phyloP scores from a whole-genome alignment of 2,797 vertebrate genomes.

The Argentina silus region DNA sequence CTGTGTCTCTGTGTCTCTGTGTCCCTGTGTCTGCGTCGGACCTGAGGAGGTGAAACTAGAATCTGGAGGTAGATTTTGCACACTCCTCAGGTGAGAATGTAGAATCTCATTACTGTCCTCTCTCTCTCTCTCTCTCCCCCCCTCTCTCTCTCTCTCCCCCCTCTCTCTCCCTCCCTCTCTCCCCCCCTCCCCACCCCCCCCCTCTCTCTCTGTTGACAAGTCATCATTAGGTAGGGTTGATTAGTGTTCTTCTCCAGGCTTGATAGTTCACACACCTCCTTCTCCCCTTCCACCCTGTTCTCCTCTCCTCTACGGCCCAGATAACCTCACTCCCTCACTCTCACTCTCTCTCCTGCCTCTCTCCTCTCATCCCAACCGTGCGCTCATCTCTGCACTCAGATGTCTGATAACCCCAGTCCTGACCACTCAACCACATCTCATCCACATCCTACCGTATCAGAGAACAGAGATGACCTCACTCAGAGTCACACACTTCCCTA shows the following conservation, averaged over 20 bases:
- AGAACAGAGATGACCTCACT: conserved; percentile 46
- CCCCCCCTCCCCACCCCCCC: neutral
- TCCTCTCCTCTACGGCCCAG: conserved; percentile 43
- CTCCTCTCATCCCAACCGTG: conserved; percentile 50
- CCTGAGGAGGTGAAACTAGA: too few species aligned
- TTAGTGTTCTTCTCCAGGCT: conserved; percentile 5
- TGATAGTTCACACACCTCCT: conserved; percentile 38
- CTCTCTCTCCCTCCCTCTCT: conserved; percentile 9
- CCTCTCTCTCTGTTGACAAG: conserved; percentile 42
- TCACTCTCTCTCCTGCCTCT: conserved; percentile 10
- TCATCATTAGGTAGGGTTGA: conserved; percentile 41
- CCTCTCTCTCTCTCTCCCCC: neutral
- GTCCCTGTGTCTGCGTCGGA: too few species aligned
- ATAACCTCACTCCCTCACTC: conserved; percentile 51
- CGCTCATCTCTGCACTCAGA: conserved; percentile 69
- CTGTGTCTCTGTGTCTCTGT: too few species aligned
- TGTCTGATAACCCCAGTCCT: conserved; percentile 70
- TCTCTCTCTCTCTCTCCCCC: conserved; percentile 5
- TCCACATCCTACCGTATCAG: conserved; percentile 42
- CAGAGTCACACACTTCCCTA: conserved; percentile 7
- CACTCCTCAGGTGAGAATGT: too few species aligned
- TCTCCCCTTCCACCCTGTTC: conserved; percentile 26
- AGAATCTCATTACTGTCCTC: too few species aligned
- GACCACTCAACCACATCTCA: conserved; percentile 62
- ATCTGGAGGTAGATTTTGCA: too few species aligned